Evolutionary conservation across 2,888 invertebrate species (phyloP), one percentile per base, ranked within the genome.

Genomic region (Cephus runcator): DNA sequence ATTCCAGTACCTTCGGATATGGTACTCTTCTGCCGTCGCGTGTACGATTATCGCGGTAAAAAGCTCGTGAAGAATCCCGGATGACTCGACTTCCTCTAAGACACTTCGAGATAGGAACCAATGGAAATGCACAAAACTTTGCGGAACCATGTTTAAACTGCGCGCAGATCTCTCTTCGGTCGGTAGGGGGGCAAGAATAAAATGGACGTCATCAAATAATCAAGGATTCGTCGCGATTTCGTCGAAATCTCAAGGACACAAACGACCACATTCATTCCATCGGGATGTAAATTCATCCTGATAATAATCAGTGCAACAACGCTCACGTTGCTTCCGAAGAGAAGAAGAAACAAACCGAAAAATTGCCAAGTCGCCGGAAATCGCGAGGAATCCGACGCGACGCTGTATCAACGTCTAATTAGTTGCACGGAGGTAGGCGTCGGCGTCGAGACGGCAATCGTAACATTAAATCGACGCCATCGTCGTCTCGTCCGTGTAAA

Each of bases 31-130:
- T 98, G 98, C 92, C 95, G 98, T 75, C 96, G 97, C 87, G 96
- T 98, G 80, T 99, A 98, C 93, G 98, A 99, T 93, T 98, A 97
- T 93, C 94, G 98, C 86, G 96, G 97, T 87, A 98, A 97, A 90
- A 91, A 91, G 77, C 90, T 91, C 79, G 90, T 91, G 75, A 91
- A 91, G 84, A 91, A 91, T 88, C 91, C 91, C 81, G 91, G 90
- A 91, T 91, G 91, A 91, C 90, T 91, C 87, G 91, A 91, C 80
- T 82, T 87, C 76, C 80, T 85, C 80, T 89, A 86, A 88, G 84
- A 81, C 81, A 83, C 80, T 85, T 83, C 84, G 85, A 87, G 81
- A 56, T 83, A 82, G 84, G 86, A 87, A 89, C 84, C 87, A 88
- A 87, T 87, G 87, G 85, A 86, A 56, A 86, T 85, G 86, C 85